phyloP scores from a whole-genome alignment of 2,888 invertebrate genomes.

The Incurvaria masculella region DNA sequence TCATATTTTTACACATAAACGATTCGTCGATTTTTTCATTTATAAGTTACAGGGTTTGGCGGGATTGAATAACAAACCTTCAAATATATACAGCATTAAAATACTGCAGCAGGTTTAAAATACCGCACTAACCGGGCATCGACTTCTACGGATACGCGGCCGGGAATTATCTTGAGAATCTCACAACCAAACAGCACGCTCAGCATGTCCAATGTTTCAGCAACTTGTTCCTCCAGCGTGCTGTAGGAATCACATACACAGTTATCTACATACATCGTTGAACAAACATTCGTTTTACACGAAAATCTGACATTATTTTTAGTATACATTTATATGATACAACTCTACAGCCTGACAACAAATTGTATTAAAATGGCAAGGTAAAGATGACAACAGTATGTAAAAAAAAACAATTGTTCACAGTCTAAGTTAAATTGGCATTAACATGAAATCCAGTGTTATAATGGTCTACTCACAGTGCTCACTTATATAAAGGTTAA shows the following conservation, averaged over 20 bases:
- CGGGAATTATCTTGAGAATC: constrained; percentile 97
- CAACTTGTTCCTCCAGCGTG: constrained; percentile 68
- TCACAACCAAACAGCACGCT: constrained; percentile 96
- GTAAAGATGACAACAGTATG: background rate
- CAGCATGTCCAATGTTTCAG: constrained; percentile 88
- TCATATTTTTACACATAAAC: too few species aligned
- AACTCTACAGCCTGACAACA: background rate
- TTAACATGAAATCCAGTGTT: too few species aligned
- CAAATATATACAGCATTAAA: too few species aligned
- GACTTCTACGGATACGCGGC: constrained; percentile 94
- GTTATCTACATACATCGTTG: too few species aligned
- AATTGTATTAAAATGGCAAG: background rate
- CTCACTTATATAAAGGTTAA: too few species aligned
- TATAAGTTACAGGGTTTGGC: too few species aligned
- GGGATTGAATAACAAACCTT: too few species aligned
- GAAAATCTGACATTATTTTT: too few species aligned
- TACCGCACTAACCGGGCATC: constrained; percentile 96
- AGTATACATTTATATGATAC: too few species aligned
- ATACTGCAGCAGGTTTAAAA: too few species aligned
- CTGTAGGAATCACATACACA: constrained; percentile 37
- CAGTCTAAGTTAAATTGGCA: constrained; percentile 1
- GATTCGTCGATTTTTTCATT: too few species aligned
- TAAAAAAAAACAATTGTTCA: background rate
- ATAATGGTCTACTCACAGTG: too few species aligned
- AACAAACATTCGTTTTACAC: background rate